Evolutionary conservation across 2,797 vertebrate species (phyloP), one percentile per base, ranked within the genome.

Genomic region (Rhinogobio ventralis): DNA sequence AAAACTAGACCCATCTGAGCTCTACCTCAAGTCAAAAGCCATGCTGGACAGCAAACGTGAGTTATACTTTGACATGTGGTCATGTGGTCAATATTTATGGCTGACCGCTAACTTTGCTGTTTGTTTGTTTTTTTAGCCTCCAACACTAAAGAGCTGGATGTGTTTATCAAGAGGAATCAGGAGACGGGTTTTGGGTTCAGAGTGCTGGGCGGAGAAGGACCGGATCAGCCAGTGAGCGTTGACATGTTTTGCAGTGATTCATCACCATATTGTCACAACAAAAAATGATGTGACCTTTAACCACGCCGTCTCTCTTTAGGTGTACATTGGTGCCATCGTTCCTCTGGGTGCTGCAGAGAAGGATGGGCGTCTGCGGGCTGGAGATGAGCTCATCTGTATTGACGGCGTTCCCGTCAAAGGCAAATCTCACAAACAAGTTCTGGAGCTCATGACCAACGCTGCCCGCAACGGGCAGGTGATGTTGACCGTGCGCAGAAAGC

Each of bases 151-250:
- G 98, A 99, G 86, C 91, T 99, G 93, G 98, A 99, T 62, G 97
- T 99, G 90, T 99, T 97, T 91, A 96, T 96, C 89, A 97, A 98
- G 90, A 95, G 98, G 87, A 98, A 99, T 90, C 98, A 99, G 90
- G 98, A 99, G 90, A 98, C 97, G 0, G 98, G 98, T 62, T 99
- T 99, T 88, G 98, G 98, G 75, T 99, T 99, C 94, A 94, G 98
- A 42, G 98, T 99, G 53, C 96, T 99, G 0, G 98, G 98, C 82
- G 98, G 98, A 84, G 98, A 99, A 25, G 98, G 97, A n/a, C 97
- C 97, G 0, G 98, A 99, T 86, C 97, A 99, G 82, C 97, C 98
- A 7, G 98, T 99, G 92, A 94, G 98, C 89, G 0, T 74, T 74
- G 46, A 45, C 25, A 25, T 39, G 28, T 73, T 42, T 57, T 28